A percentile compares a stretch with the other conserved stretches of the same genome.
These are phyloP conservation scores for Dufourea novaeangliae DNA, from an alignment of 1,140 invertebrate species.

Conservation along the genomic window DNA sequence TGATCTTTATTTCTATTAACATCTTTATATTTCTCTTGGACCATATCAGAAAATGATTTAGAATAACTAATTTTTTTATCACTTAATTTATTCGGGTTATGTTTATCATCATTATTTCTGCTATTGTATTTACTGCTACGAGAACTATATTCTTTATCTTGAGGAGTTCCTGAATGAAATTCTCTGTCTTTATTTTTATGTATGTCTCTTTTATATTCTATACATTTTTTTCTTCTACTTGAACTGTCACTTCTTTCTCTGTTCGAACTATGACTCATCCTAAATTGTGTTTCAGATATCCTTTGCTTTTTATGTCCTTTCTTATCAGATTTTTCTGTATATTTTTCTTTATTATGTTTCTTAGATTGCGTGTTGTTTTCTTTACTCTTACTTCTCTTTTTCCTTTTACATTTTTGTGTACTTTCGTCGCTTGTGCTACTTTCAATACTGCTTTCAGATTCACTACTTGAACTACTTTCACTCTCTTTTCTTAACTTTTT, in stretches of 20 bases:
- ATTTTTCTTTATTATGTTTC: constrained; percentile 27
- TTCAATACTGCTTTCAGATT: constrained; percentile 47
- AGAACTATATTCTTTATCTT: background rate
- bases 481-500: constrained; percentile 53
- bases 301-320: constrained; percentile 24
- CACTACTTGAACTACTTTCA: constrained; percentile 39
- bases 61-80: background rate
- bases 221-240: background rate
- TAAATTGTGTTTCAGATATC: constrained; percentile 3
- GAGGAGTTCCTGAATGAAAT: constrained; percentile 5
- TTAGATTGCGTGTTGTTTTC: constrained; percentile 31
- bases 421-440: constrained; percentile 50
- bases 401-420: constrained; percentile 45
- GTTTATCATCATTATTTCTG: constrained; percentile 16
- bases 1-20: constrained; percentile 20
- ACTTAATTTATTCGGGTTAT: background rate
- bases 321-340: constrained; percentile 19
- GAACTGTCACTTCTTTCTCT: constrained; percentile 38
- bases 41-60: constrained; percentile 1
- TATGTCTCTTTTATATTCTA: background rate
- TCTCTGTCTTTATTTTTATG: constrained; percentile 1
- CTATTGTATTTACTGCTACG: constrained; percentile 7
- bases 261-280: constrained; percentile 26
- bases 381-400: constrained; percentile 54
- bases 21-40: constrained; percentile 13